Evolutionary conservation across 2,797 vertebrate species (phyloP), one percentile per base, ranked within the genome.

Genomic region (Ataeniobius toweri): DNA sequence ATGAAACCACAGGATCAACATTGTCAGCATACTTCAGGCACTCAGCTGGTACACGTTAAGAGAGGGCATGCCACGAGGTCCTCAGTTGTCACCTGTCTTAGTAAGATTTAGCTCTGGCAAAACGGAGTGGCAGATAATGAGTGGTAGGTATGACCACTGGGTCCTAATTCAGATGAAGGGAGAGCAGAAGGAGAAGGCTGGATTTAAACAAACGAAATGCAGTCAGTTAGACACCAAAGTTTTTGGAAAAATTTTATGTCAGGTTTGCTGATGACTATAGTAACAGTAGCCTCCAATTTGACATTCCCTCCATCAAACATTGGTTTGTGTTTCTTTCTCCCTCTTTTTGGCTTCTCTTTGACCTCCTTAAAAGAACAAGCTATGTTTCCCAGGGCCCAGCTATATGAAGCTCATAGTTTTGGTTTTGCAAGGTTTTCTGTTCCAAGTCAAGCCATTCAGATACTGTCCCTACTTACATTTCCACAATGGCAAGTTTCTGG

Each of bases 381-480:
- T 89, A 94, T 94, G 94, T 94, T 95, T 95, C 94, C 94, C 94
- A 95, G 93, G 94, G 90, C 90, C 93, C 86, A 88, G 94, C 94
- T 95, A 95, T 95, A 95, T 95, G 92, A 93, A 94, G 94, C 93
- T 94, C 94, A 94, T 94, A 94, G 88, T 94, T 95, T 95, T 94
- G 94, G 93, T 95, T 93, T 91, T 94, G 90, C 87, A 92, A 92
- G 88, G 87, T 94, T 93, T 93, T 94, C 92, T 92, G 89, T 89
- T 94, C 93, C 93, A 94, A 85, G 91, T 94, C 88, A 87, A 88
- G 89, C 87, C 88, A 90, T 93, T 93, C 91, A 93, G 91, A 93
- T 93, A 91, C 88, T 93, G 93, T 93, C 93, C 93, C 91, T 88
- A 93, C 93, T 94, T 93, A 93, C 93, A 94, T 93, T 91, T 94